A percentile compares a stretch with the other conserved stretches of the same genome.
phyloP scores from a whole-genome alignment of 2,888 invertebrate genomes.

The Dendrolimus pini region DNA sequence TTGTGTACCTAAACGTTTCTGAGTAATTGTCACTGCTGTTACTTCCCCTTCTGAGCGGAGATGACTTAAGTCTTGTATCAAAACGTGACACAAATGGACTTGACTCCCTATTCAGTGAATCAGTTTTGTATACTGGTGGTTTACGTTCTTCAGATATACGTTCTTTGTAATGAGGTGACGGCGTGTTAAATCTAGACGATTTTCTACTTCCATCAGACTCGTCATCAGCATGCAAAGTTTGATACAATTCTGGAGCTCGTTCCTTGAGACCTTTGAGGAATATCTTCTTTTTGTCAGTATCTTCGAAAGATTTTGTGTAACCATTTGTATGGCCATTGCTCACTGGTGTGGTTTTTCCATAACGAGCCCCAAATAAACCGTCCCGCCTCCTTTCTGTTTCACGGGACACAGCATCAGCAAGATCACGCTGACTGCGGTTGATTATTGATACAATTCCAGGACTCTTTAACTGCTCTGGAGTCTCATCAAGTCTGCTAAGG shows the following conservation, averaged over 20 bases:
- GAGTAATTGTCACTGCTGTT: slow-evolving; percentile 83
- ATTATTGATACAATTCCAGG: slow-evolving; percentile 92
- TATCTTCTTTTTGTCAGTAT: slow-evolving; percentile 79
- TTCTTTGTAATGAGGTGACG: slow-evolving; percentile 68
- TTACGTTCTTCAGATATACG: slow-evolving; percentile 63
- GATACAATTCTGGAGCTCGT: slow-evolving; percentile 83
- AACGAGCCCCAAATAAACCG: slow-evolving; percentile 73
- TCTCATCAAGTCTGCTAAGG: slow-evolving; percentile 82
- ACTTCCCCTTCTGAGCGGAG: slow-evolving; percentile 78
- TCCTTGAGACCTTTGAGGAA: slow-evolving; percentile 83
- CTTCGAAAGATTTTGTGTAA: slow-evolving; percentile 59
- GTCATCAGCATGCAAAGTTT: slow-evolving; percentile 81
- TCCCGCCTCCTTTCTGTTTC: slow-evolving; percentile 72
- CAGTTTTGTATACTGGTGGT: slow-evolving; percentile 63
- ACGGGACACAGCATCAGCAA: slow-evolving; percentile 78
- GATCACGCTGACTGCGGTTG: slow-evolving; percentile 87
- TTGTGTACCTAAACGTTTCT: slow-evolving; percentile 82
- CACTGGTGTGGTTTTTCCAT: slow-evolving; percentile 72
- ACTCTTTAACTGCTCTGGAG: slow-evolving; percentile 85
- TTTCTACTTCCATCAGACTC: slow-evolving; percentile 68
- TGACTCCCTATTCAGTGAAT: slow-evolving; percentile 63
- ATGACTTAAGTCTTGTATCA: slow-evolving; percentile 62
- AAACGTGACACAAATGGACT: slow-evolving; percentile 66
- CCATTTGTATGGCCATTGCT: slow-evolving; percentile 69
- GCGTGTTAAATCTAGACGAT: slow-evolving; percentile 63